Percentiles rank a stretch among this genome's conserved stretches.
Evolutionary conservation across 1,140 invertebrate species (phyloP).

Genomic region (Asobara japonica): DNA sequence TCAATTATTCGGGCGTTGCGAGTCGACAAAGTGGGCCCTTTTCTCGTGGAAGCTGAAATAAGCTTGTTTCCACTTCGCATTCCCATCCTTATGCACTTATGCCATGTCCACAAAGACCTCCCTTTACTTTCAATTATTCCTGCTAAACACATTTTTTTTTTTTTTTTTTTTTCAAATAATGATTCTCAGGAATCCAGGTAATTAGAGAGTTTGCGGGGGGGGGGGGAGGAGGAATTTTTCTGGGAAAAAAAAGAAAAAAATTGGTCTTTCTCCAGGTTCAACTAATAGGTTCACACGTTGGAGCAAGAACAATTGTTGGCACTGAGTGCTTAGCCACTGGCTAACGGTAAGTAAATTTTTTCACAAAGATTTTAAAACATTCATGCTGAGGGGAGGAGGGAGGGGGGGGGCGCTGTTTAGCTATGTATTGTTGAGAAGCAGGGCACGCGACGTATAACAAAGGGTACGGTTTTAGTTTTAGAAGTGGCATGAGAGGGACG

Average conservation of each 20-base stretch:
- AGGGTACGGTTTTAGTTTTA: background rate
- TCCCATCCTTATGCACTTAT: too few relatives aligned
- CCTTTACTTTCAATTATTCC: background rate
- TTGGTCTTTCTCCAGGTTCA: background rate
- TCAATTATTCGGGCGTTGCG: too few relatives aligned
- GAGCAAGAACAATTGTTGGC: background rate
- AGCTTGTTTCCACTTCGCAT: background rate
- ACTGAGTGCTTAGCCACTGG: background rate
- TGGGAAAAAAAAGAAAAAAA: too few relatives aligned
- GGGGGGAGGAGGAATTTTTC: background rate
- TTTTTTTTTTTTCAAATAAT: background rate
- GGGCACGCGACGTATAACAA: background rate
- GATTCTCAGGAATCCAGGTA: background rate
- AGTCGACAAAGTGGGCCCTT: too few relatives aligned
- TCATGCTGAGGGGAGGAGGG: background rate
- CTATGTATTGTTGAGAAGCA: background rate
- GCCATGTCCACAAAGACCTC: background rate
- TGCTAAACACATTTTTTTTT: background rate
- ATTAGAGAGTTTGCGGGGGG: background rate
- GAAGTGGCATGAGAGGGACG: background rate
- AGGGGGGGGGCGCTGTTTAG: background rate
- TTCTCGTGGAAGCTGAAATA: background rate
- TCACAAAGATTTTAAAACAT: conserved; percentile 1
- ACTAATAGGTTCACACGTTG: conserved; percentile 1
- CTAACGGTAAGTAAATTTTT: background rate